Evolutionary conservation across 2,888 invertebrate genomes (phyloP).

Genomic region (Drosophila mimica): DNA sequence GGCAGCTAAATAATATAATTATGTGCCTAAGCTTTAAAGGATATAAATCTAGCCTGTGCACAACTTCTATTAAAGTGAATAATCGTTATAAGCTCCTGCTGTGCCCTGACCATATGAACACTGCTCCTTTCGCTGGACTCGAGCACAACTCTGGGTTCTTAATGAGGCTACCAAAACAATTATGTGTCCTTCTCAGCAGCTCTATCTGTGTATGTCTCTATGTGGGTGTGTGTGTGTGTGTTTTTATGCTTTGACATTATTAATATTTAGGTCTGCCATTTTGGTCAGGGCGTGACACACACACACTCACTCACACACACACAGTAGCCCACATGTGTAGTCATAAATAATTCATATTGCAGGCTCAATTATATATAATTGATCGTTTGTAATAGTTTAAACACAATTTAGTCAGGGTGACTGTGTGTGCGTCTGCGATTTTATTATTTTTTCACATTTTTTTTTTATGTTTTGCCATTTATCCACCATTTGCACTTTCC

Average conservation of each 20-base stretch:
- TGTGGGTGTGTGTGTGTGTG: conserved; percentile 4
- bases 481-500: conserved; percentile 43
- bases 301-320: conserved; percentile 12
- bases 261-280: conserved; percentile 61
- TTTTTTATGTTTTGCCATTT: conserved; percentile 39
- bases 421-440: conserved; percentile 13
- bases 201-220: not conserved
- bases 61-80: conserved; percentile 52
- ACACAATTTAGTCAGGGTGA: conserved; percentile 50
- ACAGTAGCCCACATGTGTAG: not conserved
- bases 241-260: conserved; percentile 49
- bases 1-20: conserved; percentile 25
- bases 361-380: conserved; percentile 66
- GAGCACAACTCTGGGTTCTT: conserved; percentile 47
- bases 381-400: conserved; percentile 60
- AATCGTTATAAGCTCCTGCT: conserved; percentile 58
- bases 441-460: conserved; percentile 2
- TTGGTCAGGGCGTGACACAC: conserved; percentile 36
- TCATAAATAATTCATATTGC: conserved; percentile 55
- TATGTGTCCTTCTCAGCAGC: conserved; percentile 40
- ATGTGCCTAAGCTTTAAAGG: conserved; percentile 31
- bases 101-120: conserved; percentile 36
- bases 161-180: conserved; percentile 63
- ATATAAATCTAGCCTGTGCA: conserved; percentile 29
- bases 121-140: conserved; percentile 28